Base-by-base conservation (phyloP, 2,888 invertebrate species). In the Caenorhabditis japonica region DNA sequence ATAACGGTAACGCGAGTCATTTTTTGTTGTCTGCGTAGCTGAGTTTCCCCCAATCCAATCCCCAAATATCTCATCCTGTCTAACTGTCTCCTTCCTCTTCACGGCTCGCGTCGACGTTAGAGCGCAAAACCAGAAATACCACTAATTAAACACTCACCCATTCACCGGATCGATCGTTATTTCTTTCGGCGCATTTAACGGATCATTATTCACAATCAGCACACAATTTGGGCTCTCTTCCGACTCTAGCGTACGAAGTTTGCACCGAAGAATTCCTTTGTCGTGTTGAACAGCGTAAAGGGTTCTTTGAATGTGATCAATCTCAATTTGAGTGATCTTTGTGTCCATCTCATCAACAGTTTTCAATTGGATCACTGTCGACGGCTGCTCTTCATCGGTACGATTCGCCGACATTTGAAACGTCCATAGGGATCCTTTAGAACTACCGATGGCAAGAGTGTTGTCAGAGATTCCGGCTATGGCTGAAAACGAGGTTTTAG, bases 81-180 rank as follows among this genome's bases (percentile, higher is more conserved):
- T n/a, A n/a, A n/a, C n/a, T n/a, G n/a, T n/a, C n/a, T n/a, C n/a
- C n/a, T n/a, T n/a, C n/a, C n/a, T n/a, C n/a, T n/a, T n/a, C n/a
- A n/a, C n/a, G n/a, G n/a, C n/a, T n/a, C n/a, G n/a, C n/a, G n/a
- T n/a, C n/a, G n/a, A n/a, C n/a, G n/a, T n/a, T n/a, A n/a, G n/a
- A n/a, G n/a, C n/a, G n/a, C n/a, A n/a, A n/a, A n/a, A n/a, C 3
- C 34, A 4, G 33, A 55, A 47, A 46, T 3, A 12, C 4, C n/a
- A 38, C 25, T 27, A 21, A 47, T 33, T 4, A 46, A 51, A 36
- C 7, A 34, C 62, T 52, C 23, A 84, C 81, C 85, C 85, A 58
- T 85, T 84, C 33, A 80, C 78, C 0, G 76, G 61, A 64, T 85
- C 85, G 8, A 84, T 46, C 8, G 76, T 75, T n/a, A 84, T 72